Conservation (phyloP, 2,113 vertebrate species). For the Calyptomena viridis region DNA sequence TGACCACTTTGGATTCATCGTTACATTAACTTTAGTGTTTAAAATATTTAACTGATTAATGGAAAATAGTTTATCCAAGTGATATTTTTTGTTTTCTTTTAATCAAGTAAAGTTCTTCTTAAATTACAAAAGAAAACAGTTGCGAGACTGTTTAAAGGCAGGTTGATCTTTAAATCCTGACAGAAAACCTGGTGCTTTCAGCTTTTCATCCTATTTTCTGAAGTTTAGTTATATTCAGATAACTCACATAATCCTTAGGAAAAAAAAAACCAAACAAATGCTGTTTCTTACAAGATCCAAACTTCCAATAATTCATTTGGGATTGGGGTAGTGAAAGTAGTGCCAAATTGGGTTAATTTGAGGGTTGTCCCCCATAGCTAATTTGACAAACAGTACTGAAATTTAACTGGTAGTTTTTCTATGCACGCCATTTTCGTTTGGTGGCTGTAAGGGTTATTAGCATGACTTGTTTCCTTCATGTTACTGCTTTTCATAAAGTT, state of each 20-base stretch:
- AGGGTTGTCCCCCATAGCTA: background rate
- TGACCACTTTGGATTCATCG: background rate
- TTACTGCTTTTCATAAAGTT: background rate
- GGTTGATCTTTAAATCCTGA: background rate
- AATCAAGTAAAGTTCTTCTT: background rate
- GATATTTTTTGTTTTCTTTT: background rate
- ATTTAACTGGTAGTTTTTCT: slow-evolving; percentile 1
- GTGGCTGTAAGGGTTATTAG: slow-evolving; percentile 17
- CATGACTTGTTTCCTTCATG: slow-evolving; percentile 35
- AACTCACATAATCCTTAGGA: background rate
- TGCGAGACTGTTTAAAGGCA: background rate
- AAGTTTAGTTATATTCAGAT: background rate
- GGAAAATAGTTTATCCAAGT: background rate
- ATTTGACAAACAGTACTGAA: slow-evolving; percentile 26
- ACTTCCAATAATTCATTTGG: background rate
- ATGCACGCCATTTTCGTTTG: slow-evolving; percentile 7
- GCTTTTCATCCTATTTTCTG: background rate
- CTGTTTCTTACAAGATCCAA: background rate
- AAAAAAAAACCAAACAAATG: background rate
- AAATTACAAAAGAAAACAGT: background rate
- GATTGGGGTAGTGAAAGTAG: background rate
- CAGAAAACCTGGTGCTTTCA: background rate
- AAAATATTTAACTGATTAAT: background rate
- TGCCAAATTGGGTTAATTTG: slow-evolving; percentile 12
- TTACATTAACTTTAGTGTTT: background rate